These are phyloP conservation scores for Elysia crispata DNA, from an alignment of 2,888 invertebrate species.

Conservation along the genomic window DNA sequence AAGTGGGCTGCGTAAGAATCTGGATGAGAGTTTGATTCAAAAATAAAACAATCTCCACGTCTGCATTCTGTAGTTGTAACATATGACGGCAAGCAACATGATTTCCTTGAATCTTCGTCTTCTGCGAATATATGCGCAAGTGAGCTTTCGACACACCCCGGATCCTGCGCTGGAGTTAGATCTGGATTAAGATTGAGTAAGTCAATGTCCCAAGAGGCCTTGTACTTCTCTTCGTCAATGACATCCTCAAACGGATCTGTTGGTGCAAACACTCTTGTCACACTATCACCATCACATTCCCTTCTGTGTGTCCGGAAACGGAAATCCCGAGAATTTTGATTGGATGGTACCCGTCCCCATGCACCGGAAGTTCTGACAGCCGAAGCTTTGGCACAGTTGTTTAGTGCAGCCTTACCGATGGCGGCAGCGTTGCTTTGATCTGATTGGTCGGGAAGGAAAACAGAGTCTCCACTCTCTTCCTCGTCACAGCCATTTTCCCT, in stretches of 20 bases:
- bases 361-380: no score
- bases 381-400: no score
- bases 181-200: conserved; percentile 22
- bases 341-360: no score
- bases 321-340: no score
- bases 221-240: not conserved
- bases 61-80: no score
- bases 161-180: not conserved
- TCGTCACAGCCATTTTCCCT: not conserved
- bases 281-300: no score
- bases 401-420: not conserved
- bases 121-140: not conserved
- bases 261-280: no score
- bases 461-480: not conserved
- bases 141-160: not conserved
- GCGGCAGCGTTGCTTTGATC: not conserved
- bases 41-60: no score
- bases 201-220: conserved; percentile 36
- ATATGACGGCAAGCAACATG: not conserved
- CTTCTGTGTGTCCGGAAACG: no score
- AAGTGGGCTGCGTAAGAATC: not conserved
- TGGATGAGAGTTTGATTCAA: no score
- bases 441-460: not conserved
- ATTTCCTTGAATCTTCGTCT: not conserved
- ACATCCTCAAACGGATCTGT: no score